Conservation (phyloP, 2,797 vertebrate species). For the Xenops minutus region DNA sequence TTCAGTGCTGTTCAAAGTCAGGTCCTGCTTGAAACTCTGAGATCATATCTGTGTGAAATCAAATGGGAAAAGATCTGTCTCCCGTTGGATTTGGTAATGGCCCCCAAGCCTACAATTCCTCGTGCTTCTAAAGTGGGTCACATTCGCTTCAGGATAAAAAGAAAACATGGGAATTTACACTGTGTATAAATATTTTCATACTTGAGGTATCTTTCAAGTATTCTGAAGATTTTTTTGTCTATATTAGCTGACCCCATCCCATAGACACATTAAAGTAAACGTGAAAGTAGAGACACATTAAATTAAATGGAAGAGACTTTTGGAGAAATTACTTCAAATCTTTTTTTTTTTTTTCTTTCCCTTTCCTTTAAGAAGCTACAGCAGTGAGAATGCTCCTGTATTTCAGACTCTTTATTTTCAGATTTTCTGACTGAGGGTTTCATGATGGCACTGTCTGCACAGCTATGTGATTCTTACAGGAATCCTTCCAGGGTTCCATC, state of each 20-base stretch:
- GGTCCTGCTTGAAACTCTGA: background rate
- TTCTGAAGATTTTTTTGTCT: background rate
- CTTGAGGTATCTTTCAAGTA: background rate
- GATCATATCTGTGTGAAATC: background rate
- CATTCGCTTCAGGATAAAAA: background rate
- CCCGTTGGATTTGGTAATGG: background rate
- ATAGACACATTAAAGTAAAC: no score
- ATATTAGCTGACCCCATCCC: background rate
- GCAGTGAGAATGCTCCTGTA: background rate
- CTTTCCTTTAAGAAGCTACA: background rate
- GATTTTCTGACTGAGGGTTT: background rate
- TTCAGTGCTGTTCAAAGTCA: background rate
- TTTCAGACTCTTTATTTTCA: background rate
- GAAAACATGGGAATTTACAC: background rate
- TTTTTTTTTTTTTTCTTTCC: no score
- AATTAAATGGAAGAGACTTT: background rate
- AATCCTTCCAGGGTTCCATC: background rate
- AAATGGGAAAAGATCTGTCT: background rate
- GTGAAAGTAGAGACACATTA: background rate
- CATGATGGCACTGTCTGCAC: background rate
- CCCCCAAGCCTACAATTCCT: background rate
- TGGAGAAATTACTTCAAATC: background rate
- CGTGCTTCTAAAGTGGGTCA: background rate
- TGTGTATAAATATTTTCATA: background rate
- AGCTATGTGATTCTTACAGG: background rate